Conservation (phyloP, 1,140 invertebrate species). For the Nomia melanderi region DNA sequence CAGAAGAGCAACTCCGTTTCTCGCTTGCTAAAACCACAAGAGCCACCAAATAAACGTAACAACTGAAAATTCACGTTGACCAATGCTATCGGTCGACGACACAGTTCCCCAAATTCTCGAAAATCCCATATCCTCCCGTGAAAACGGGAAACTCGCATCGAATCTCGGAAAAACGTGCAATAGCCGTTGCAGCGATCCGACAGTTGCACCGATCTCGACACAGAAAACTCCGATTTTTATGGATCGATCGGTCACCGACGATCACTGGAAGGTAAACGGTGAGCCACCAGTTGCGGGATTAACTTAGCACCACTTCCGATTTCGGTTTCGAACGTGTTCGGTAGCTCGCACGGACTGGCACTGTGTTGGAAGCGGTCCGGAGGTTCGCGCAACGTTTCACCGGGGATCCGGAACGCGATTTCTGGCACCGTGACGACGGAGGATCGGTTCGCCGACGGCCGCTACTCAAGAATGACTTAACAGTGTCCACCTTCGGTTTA, state of each 20-base stretch:
- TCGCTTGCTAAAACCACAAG: no score
- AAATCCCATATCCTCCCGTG: no score
- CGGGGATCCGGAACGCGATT: not conserved
- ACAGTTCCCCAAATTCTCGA: no score
- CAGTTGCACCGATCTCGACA: no score
- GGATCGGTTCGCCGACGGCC: conserved; percentile 33
- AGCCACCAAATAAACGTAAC: no score
- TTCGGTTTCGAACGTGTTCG: conserved; percentile 1
- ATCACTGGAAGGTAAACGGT: conserved; percentile 1
- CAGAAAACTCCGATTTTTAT: no score
- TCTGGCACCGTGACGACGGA: not conserved
- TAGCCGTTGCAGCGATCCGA: no score
- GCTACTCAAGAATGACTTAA: conserved; percentile 45
- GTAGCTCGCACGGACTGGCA: not conserved
- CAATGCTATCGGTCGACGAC: no score
- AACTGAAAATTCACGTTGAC: no score
- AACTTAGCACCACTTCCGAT: conserved; percentile 2
- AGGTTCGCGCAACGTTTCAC: not conserved
- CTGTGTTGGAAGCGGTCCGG: not conserved
- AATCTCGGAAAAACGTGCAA: no score
- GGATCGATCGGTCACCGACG: not conserved
- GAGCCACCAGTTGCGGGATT: conserved; percentile 31
- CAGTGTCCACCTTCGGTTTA: conserved; percentile 50
- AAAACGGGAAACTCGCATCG: no score
- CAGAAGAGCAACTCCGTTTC: no score